These are phyloP conservation scores for Campylorhamphus procurvoides DNA, from an alignment of 2,113 vertebrate species.

Conservation along the genomic window DNA sequence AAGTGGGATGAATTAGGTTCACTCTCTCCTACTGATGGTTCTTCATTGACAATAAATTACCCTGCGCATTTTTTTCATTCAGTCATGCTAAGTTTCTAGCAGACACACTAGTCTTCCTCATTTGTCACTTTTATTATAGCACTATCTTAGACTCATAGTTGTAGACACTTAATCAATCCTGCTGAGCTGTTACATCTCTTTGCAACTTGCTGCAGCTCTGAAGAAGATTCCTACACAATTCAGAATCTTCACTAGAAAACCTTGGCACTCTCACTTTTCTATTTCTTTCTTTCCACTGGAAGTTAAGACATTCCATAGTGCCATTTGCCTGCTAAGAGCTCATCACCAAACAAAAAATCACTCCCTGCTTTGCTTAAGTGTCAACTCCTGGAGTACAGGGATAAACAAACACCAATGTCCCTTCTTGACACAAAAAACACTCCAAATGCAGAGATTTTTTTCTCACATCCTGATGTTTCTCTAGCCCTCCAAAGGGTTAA, in stretches of 20 bases:
- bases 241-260: not conserved
- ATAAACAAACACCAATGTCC: not conserved
- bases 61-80: not conserved
- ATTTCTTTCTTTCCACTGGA: not conserved
- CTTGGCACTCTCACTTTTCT: not conserved
- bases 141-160: not conserved
- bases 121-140: constrained; percentile 56
- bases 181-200: not conserved
- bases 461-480: not conserved
- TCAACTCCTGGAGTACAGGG: not conserved
- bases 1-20: constrained; percentile 45
- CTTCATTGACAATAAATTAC: constrained; percentile 43
- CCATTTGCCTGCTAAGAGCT: not conserved
- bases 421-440: not conserved
- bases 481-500: constrained; percentile 12
- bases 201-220: constrained; percentile 16
- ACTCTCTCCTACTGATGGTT: constrained; percentile 51
- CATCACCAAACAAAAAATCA: not conserved
- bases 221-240: not conserved
- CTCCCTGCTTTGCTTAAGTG: not conserved
- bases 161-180: constrained; percentile 25
- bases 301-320: not conserved
- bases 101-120: not conserved
- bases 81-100: constrained; percentile 8
- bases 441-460: not conserved